phyloP scores from a whole-genome alignment of 2,113 vertebrate species.

The Rhegmatorhina hoffmannsi region DNA sequence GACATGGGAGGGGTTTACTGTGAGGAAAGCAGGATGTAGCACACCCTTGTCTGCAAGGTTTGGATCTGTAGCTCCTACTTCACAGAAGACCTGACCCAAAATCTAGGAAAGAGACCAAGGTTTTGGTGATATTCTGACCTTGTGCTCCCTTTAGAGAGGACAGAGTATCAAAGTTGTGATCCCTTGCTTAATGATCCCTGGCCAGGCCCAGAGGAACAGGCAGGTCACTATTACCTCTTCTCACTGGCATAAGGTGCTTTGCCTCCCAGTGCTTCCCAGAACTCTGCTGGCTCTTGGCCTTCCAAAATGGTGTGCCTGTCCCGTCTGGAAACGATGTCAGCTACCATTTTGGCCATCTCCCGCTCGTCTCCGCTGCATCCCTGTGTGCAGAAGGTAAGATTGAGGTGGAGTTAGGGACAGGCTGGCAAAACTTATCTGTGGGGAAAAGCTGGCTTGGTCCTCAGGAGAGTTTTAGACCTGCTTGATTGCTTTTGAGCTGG shows the following conservation, averaged over 20 bases:
- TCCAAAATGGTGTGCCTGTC: constrained; percentile 88
- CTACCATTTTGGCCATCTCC: constrained; percentile 85
- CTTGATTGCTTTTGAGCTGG: background rate
- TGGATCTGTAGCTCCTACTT: background rate
- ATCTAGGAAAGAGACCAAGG: background rate
- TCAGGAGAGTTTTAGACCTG: background rate
- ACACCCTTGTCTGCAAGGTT: background rate
- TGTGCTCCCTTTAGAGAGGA: accelerated
- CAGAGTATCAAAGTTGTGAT: background rate
- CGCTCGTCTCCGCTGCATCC: constrained; percentile 91
- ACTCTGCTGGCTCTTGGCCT: constrained; percentile 87
- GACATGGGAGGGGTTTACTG: background rate
- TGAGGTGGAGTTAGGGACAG: background rate
- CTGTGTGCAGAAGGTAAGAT: constrained; percentile 58
- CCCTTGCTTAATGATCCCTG: background rate
- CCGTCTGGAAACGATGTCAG: constrained; percentile 80
- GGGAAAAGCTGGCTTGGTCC: background rate
- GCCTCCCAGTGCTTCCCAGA: constrained; percentile 89
- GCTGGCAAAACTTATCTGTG: background rate
- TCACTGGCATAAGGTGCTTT: constrained; percentile 86
- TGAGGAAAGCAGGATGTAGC: background rate
- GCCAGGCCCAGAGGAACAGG: background rate
- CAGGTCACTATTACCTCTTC: constrained; percentile 77
- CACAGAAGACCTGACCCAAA: background rate
- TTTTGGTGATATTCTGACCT: background rate